Conservation (phyloP, 2,797 vertebrate species). For the Eutrigla gurnardus region DNA sequence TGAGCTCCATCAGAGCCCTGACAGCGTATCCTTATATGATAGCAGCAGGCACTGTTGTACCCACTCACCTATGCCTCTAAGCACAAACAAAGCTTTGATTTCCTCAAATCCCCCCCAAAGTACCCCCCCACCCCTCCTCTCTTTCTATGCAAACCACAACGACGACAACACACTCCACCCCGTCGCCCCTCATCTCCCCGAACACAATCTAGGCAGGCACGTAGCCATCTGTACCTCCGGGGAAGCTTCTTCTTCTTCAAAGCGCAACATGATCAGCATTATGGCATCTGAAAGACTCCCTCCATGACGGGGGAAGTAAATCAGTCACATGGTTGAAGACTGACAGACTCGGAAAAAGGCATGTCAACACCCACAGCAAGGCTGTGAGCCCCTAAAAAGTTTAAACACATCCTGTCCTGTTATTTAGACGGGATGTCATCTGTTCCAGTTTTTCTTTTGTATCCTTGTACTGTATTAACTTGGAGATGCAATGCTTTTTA, state of each 20-base stretch:
- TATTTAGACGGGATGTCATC: constrained; percentile 35
- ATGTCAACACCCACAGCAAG: constrained; percentile 56
- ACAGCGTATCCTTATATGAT: constrained; percentile 67
- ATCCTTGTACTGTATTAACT: background rate
- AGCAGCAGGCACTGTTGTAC: constrained; percentile 69
- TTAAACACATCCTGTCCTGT: constrained; percentile 35
- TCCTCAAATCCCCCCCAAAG: constrained; percentile 58
- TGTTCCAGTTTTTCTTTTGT: constrained; percentile 10
- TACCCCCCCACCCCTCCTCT: background rate
- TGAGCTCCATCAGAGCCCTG: constrained; percentile 63
- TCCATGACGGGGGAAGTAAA: constrained; percentile 60
- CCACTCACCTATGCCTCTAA: constrained; percentile 77
- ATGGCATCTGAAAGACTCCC: constrained; percentile 70
- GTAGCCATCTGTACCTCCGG: constrained; percentile 75
- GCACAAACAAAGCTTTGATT: constrained; percentile 79
- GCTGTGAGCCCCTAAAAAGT: constrained; percentile 46
- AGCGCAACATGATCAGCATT: constrained; percentile 74
- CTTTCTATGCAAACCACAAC: constrained; percentile 18
- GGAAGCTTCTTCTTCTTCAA: constrained; percentile 75
- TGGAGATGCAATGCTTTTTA: background rate
- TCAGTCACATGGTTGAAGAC: constrained; percentile 58
- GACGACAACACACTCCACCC: constrained; percentile 53
- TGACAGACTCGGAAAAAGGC: constrained; percentile 46
- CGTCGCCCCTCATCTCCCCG: constrained; percentile 55
- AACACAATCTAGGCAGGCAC: constrained; percentile 70